phyloP scores from a whole-genome alignment of 2,113 vertebrate species.

The Oceanodroma tethys region DNA sequence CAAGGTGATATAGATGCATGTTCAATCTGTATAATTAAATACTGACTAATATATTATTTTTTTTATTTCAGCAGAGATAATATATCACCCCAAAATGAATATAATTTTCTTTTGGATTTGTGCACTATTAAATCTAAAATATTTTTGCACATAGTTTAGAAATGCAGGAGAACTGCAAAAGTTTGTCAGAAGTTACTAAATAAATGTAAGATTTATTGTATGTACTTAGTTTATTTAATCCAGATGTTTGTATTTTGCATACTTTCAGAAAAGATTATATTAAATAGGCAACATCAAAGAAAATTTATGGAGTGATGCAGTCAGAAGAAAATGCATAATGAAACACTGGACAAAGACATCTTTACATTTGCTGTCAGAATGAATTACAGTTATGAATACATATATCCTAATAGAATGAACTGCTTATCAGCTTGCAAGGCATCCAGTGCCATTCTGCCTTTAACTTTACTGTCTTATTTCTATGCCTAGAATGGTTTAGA shows the following conservation, averaged over 20 bases:
- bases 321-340: background rate
- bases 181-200: slow-evolving; percentile 19
- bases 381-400: background rate
- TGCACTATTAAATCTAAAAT: background rate
- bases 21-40: slow-evolving; percentile 21
- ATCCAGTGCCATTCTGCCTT: background rate
- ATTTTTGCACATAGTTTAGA: background rate
- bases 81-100: background rate
- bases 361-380: slow-evolving; percentile 42
- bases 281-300: slow-evolving; percentile 46
- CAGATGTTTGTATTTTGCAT: slow-evolving; percentile 48
- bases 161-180: background rate
- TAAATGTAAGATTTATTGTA: background rate
- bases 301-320: slow-evolving; percentile 25
- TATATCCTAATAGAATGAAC: background rate
- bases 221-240: slow-evolving; percentile 35
- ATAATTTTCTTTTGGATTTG: background rate
- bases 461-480: background rate
- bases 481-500: background rate
- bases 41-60: background rate
- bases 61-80: background rate
- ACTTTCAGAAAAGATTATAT: background rate
- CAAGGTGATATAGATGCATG: background rate
- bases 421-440: background rate
- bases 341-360: slow-evolving; percentile 36